Evolutionary conservation across 2,113 vertebrate genomes (phyloP).

Genomic region (Garra rufa): DNA sequence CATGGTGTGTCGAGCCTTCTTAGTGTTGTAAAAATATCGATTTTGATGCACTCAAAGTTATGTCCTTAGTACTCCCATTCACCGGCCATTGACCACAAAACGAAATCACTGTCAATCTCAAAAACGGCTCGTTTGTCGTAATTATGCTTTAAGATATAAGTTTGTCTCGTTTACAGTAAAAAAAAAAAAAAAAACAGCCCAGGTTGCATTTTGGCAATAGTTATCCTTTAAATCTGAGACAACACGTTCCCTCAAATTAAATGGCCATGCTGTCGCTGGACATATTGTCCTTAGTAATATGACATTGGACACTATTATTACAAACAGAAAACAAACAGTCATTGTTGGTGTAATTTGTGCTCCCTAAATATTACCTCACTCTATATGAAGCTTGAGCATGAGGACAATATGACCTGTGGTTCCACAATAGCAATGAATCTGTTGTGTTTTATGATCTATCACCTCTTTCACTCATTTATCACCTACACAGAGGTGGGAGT

Average conservation of each 20-base stretch:
- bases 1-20: too few relatives aligned
- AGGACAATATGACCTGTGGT: constrained; percentile 35
- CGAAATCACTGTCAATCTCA: too few relatives aligned
- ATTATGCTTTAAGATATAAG: too few relatives aligned
- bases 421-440: constrained; percentile 34
- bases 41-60: too few relatives aligned
- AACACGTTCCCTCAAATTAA: neutral
- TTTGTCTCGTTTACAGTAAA: too few relatives aligned
- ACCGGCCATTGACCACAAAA: too few relatives aligned
- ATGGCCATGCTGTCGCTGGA: neutral
- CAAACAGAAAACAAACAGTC: constrained; percentile 13
- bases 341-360: neutral
- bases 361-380: constrained; percentile 31
- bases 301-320: constrained; percentile 8
- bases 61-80: too few relatives aligned
- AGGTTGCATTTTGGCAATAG: too few relatives aligned
- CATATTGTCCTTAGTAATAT: neutral
- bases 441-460: constrained; percentile 50
- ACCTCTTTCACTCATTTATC: constrained; percentile 51
- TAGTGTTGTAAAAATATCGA: too few relatives aligned
- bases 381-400: constrained; percentile 4
- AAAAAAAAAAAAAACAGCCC: too few relatives aligned
- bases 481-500: constrained; percentile 43
- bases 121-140: too few relatives aligned
- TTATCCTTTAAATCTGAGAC: neutral